Evolutionary conservation across 2,797 vertebrate genomes (phyloP).

Genomic region (Pseudocheirus occidentalis): DNA sequence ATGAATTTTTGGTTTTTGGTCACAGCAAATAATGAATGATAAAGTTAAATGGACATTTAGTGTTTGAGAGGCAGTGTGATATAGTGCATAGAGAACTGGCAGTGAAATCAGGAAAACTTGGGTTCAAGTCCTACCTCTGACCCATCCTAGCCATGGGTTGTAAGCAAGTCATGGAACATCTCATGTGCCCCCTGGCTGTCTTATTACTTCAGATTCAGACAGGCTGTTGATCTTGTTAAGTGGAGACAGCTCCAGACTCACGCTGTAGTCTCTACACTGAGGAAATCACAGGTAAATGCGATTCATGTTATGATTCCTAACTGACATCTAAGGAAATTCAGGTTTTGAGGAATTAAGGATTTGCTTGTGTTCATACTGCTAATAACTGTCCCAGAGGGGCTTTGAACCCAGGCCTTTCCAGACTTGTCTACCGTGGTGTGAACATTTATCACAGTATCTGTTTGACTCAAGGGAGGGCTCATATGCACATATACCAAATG

Average conservation of each 20-base stretch:
- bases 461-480: no score
- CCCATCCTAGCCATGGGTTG: no score
- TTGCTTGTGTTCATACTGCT: no score
- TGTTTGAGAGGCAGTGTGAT: background rate
- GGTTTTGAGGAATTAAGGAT: background rate
- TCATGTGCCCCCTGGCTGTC: background rate
- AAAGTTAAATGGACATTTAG: background rate
- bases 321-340: background rate
- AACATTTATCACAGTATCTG: background rate
- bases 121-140: background rate
- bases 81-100: background rate
- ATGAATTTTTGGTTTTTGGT: background rate
- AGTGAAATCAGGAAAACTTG: background rate
- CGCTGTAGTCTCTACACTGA: background rate
- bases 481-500: background rate
- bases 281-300: background rate
- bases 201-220: background rate
- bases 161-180: background rate
- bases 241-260: background rate
- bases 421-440: background rate
- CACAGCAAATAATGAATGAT: background rate
- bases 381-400: no score
- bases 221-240: background rate
- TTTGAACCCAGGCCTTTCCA: background rate
- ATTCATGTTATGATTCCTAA: background rate